These are phyloP conservation scores for Drosophila sechellia DNA, from an alignment of 1,140 invertebrate species.

Conservation along the genomic window DNA sequence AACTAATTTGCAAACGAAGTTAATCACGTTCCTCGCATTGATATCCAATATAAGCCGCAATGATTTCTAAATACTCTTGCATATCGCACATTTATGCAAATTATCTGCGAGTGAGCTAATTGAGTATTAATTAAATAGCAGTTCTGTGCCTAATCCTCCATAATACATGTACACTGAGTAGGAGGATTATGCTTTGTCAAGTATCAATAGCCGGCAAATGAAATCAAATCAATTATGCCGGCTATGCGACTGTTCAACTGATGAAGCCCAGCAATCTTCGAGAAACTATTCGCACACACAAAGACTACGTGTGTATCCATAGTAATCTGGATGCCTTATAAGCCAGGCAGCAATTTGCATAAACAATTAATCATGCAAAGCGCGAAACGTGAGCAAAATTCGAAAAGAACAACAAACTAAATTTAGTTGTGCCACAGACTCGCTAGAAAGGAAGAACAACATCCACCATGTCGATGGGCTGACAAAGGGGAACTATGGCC, in stretches of 20 bases:
- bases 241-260: constrained; percentile 13
- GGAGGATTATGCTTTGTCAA: constrained; percentile 54
- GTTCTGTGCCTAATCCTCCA: constrained; percentile 23
- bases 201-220: constrained; percentile 41
- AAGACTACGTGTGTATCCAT: constrained; percentile 8
- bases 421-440: constrained; percentile 52
- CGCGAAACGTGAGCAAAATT: constrained; percentile 76
- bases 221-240: constrained; percentile 54
- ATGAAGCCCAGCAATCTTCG: constrained; percentile 1
- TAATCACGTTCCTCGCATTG: constrained; percentile 70
- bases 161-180: constrained; percentile 53
- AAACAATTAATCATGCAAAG: constrained; percentile 82
- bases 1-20: constrained; percentile 76
- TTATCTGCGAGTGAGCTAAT: constrained; percentile 66
- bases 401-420: constrained; percentile 59
- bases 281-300: constrained; percentile 20
- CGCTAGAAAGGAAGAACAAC: neutral
- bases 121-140: constrained; percentile 75
- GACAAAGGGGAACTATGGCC: constrained; percentile 16
- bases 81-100: constrained; percentile 71
- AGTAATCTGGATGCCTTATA: constrained; percentile 42
- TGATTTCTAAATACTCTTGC: constrained; percentile 59
- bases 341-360: constrained; percentile 75
- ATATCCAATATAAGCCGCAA: constrained; percentile 54
- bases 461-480: constrained; percentile 7